phyloP scores from a whole-genome alignment of 2,113 vertebrate species.

The Lipophrys pholis region DNA sequence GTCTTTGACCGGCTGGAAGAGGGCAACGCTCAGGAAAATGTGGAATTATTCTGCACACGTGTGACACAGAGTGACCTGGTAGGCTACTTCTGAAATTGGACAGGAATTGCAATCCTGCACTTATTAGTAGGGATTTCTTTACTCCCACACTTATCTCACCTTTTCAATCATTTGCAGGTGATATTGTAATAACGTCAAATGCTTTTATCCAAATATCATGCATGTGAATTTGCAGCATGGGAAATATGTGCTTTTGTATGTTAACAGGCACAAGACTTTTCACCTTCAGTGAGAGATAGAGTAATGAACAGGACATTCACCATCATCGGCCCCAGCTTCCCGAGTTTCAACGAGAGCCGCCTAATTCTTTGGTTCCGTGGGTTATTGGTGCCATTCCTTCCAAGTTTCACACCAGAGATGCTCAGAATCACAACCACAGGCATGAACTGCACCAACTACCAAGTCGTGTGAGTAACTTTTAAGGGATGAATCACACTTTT shows the following conservation, averaged over 20 bases:
- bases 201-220: too few species aligned
- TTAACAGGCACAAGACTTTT: constrained; percentile 16
- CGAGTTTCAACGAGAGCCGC: background rate
- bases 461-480: constrained; percentile 41
- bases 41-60: constrained; percentile 20
- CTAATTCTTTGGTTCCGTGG: constrained; percentile 34
- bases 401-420: constrained; percentile 55
- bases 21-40: constrained; percentile 39
- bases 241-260: background rate
- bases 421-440: constrained; percentile 28
- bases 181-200: background rate
- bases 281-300: constrained; percentile 40
- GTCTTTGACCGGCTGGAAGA: constrained; percentile 36
- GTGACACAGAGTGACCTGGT: constrained; percentile 27
- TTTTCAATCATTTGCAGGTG: background rate
- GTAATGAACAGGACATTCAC: constrained; percentile 63
- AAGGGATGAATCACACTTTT: background rate
- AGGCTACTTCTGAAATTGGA: background rate
- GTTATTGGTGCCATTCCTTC: constrained; percentile 46
- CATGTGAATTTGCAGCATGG: too few species aligned
- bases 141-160: background rate
- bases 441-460: constrained; percentile 54
- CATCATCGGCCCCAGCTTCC: constrained; percentile 46
- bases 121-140: background rate
- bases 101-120: background rate